Conservation (phyloP, 1,140 invertebrate species). For the Scaptomyza hsui region DNA sequence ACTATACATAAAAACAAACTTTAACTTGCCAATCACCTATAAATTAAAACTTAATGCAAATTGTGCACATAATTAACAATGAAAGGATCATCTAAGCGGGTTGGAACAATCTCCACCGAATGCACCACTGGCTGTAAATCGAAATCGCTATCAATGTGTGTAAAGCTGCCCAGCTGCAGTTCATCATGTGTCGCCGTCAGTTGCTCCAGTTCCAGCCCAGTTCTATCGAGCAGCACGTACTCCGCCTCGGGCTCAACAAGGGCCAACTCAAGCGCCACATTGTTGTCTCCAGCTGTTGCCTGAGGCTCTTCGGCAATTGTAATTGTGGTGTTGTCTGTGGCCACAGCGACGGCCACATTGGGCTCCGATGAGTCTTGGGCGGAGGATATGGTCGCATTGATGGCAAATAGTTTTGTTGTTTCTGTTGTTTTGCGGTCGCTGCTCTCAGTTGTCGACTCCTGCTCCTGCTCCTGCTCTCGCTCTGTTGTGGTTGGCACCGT, state of each 20-base stretch:
- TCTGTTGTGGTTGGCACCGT: constrained; percentile 36
- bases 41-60: constrained; percentile 52
- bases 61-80: constrained; percentile 79
- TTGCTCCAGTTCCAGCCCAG: background rate
- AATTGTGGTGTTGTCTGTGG: constrained; percentile 57
- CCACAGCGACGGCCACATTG: constrained; percentile 59
- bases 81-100: constrained; percentile 73
- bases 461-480: constrained; percentile 17
- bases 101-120: constrained; percentile 78
- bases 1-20: constrained; percentile 43
- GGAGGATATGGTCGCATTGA: constrained; percentile 60
- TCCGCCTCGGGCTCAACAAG: constrained; percentile 72
- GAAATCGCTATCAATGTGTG: constrained; percentile 72
- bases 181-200: constrained; percentile 44
- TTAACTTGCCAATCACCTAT: constrained; percentile 45
- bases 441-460: constrained; percentile 35
- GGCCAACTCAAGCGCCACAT: constrained; percentile 67
- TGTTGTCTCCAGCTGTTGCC: constrained; percentile 53
- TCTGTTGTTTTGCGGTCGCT: constrained; percentile 32
- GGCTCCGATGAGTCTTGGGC: constrained; percentile 35
- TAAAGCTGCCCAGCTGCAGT: constrained; percentile 70
- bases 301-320: constrained; percentile 68
- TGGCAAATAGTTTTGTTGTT: constrained; percentile 68
- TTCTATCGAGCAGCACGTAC: constrained; percentile 67
- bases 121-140: constrained; percentile 78